A percentile compares a stretch with the other conserved stretches of the same genome.
Evolutionary conservation across 2,888 invertebrate species (phyloP).

Genomic region (Cerastis rubricosa): DNA sequence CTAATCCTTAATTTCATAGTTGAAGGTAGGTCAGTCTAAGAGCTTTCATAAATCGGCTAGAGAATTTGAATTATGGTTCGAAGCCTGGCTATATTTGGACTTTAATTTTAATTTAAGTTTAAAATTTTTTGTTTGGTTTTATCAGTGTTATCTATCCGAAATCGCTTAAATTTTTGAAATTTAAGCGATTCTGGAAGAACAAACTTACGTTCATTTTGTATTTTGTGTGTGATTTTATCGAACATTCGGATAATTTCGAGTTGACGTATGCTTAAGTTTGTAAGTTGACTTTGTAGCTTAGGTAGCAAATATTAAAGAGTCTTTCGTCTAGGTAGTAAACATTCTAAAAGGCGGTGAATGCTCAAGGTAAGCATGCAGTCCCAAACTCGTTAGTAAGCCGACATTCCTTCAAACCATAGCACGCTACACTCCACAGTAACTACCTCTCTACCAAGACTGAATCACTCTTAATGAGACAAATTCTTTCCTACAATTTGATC

Average conservation of each 20-base stretch:
- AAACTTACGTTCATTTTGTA: not conserved
- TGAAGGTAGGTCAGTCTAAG: not conserved
- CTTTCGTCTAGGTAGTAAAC: not conserved
- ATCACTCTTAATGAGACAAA: constrained; percentile 61
- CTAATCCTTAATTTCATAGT: too few species aligned
- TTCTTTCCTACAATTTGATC: constrained; percentile 61
- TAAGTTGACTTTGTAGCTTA: not conserved
- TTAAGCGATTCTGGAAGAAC: not conserved
- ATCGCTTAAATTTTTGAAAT: not conserved
- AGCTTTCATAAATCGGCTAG: not conserved
- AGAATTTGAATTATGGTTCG: not conserved
- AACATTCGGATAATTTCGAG: not conserved
- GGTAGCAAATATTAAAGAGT: not conserved
- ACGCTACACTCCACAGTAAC: constrained; percentile 8
- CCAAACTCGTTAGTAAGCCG: constrained; percentile 1
- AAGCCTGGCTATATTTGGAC: not conserved
- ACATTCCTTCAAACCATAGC: constrained; percentile 40
- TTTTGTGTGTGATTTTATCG: not conserved
- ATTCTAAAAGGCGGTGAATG: constrained; percentile 4
- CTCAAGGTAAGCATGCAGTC: constrained; percentile 16
- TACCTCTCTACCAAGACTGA: constrained; percentile 5
- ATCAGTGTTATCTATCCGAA: not conserved
- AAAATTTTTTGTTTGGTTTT: not conserved
- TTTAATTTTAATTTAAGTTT: not conserved
- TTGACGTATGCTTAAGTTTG: not conserved